Percentiles rank a stretch among this genome's conserved stretches.
Conservation (phyloP, 2,888 invertebrate species). For the Cremastinae sp. region DNA sequence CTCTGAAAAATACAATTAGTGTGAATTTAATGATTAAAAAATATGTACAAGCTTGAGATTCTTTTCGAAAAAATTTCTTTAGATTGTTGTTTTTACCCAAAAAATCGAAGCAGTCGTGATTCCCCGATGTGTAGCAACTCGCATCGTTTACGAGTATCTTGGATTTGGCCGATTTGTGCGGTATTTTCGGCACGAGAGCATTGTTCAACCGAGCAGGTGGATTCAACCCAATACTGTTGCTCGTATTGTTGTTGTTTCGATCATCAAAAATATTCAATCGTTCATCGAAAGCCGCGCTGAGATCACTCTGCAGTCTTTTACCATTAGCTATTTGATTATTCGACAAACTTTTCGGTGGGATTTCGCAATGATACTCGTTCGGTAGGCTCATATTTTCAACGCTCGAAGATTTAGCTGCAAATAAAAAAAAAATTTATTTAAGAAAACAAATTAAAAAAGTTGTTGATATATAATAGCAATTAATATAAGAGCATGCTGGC, state of each 20-base stretch:
- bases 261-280: constrained; percentile 57
- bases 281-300: constrained; percentile 42
- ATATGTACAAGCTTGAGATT: too few species aligned
- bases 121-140: constrained; percentile 47
- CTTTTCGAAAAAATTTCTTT: background rate
- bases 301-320: constrained; percentile 50
- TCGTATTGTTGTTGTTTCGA: constrained; percentile 62
- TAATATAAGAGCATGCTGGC: too few species aligned
- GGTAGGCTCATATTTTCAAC: constrained; percentile 48
- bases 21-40: background rate
- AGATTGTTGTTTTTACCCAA: constrained; percentile 52
- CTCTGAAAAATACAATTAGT: too few species aligned
- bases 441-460: background rate
- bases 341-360: constrained; percentile 49
- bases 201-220: constrained; percentile 52
- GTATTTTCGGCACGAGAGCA: constrained; percentile 57
- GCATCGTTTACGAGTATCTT: constrained; percentile 61
- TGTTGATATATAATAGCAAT: too few species aligned
- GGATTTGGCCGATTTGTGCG: constrained; percentile 63
- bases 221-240: constrained; percentile 40
- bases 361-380: constrained; percentile 53
- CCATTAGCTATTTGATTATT: constrained; percentile 52
- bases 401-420: constrained; percentile 50
- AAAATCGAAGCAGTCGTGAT: constrained; percentile 56
- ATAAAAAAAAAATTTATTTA: background rate